phyloP scores from a whole-genome alignment of 1,140 invertebrate genomes.

The Drosophila parvula region DNA sequence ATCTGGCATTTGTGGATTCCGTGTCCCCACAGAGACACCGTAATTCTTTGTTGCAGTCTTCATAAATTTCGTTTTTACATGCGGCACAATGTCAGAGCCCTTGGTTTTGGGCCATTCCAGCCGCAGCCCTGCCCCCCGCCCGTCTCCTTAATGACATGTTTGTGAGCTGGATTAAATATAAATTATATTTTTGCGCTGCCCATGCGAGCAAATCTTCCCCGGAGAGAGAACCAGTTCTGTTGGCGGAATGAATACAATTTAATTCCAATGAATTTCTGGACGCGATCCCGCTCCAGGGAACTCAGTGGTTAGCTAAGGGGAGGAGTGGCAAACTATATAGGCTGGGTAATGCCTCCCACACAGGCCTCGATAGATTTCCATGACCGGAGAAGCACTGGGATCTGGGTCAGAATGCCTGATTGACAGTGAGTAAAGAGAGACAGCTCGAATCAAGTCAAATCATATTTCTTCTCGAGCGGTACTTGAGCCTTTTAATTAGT shows the following conservation, averaged over 20 bases:
- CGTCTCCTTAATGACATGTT: conserved; percentile 71
- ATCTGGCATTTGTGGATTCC: conserved; percentile 28
- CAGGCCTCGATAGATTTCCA: conserved; percentile 28
- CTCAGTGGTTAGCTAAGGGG: conserved; percentile 5
- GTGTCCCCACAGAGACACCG: conserved; percentile 37
- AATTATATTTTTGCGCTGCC: conserved; percentile 67
- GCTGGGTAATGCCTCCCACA: conserved; percentile 2
- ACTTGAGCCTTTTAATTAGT: conserved; percentile 52
- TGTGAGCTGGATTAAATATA: conserved; percentile 77
- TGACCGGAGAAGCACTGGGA: conserved; percentile 5
- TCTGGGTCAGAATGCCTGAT: conserved; percentile 53
- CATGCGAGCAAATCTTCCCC: conserved; percentile 13
- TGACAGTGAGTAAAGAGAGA: conserved; percentile 36
- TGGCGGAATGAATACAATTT: conserved; percentile 53
- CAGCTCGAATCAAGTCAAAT: conserved; percentile 20
- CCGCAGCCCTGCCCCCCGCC: neutral
- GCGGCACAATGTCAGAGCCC: conserved; percentile 48
- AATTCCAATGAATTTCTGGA: conserved; percentile 62
- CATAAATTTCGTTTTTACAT: conserved; percentile 75
- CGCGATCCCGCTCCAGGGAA: conserved; percentile 9
- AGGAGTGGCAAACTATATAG: neutral
- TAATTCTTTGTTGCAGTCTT: conserved; percentile 78
- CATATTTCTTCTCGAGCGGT: conserved; percentile 27
- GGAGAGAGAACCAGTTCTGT: conserved; percentile 43
- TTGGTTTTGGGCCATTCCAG: conserved; percentile 11